Evolutionary conservation across 2,888 invertebrate genomes (phyloP).

Genomic region (Phymatocera aterrima): DNA sequence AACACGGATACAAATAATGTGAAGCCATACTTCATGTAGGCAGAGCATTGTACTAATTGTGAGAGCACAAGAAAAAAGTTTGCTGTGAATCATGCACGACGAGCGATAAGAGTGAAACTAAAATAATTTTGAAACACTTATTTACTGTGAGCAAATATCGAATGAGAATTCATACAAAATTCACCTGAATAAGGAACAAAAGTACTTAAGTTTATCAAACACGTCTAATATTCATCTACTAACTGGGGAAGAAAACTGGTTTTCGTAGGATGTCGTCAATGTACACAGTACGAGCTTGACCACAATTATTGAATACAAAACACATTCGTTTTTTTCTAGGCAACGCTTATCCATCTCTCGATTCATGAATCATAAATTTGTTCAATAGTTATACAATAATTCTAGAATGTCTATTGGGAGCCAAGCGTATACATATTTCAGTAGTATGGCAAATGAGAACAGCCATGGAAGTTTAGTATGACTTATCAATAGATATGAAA

Average conservation of each 20-base stretch:
- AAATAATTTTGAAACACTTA: not conserved
- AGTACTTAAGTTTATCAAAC: slow-evolving; percentile 12
- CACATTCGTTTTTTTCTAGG: slow-evolving; percentile 1
- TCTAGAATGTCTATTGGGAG: not conserved
- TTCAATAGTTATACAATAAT: not conserved
- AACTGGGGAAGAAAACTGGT: slow-evolving; percentile 18
- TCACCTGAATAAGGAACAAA: slow-evolving; percentile 3
- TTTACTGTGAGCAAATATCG: not conserved
- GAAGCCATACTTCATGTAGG: not conserved
- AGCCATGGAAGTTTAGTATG: not conserved
- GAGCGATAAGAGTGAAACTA: not conserved
- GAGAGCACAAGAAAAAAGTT: not conserved
- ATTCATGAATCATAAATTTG: not conserved
- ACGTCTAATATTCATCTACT: slow-evolving; percentile 19
- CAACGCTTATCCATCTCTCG: not conserved
- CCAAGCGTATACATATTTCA: not conserved
- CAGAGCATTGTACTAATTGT: not conserved
- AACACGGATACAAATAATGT: not conserved
- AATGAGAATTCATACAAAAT: not conserved
- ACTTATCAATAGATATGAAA: not conserved
- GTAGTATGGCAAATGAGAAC: not conserved
- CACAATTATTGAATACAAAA: slow-evolving; percentile 5
- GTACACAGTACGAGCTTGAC: not conserved
- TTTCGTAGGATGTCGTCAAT: slow-evolving; percentile 1
- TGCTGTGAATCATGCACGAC: not conserved